Percentiles rank a stretch among this genome's conserved stretches.
Evolutionary conservation across 2,888 invertebrate genomes (phyloP).

Genomic region (Hymenopus coronatus): DNA sequence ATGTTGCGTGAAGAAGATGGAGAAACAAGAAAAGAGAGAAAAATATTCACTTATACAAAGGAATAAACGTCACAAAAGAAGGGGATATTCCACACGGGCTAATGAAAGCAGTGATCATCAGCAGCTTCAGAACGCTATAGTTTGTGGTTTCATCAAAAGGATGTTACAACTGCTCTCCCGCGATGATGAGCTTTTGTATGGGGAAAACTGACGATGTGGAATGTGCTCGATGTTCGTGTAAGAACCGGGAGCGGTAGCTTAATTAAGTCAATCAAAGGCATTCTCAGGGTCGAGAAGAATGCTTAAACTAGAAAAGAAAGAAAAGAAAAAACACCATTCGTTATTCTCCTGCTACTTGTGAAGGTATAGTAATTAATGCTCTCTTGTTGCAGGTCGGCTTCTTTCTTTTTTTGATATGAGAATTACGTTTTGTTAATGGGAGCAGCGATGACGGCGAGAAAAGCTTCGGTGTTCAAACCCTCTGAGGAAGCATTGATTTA

Average conservation of each 20-base stretch:
- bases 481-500: neutral
- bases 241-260: slow-evolving; percentile 28
- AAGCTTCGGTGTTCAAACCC: neutral
- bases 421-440: slow-evolving; percentile 18
- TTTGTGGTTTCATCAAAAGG: slow-evolving; percentile 14
- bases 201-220: slow-evolving; percentile 30
- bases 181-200: slow-evolving; percentile 24
- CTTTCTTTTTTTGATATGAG: slow-evolving; percentile 7
- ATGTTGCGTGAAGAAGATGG: neutral
- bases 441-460: neutral
- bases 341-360: neutral
- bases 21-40: neutral
- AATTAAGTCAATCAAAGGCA: slow-evolving; percentile 35
- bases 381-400: slow-evolving; percentile 8
- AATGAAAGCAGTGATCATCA: slow-evolving; percentile 12
- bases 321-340: neutral
- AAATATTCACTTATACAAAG: neutral
- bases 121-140: neutral
- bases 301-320: slow-evolving; percentile 6
- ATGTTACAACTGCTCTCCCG: neutral
- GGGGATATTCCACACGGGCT: neutral
- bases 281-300: slow-evolving; percentile 26
- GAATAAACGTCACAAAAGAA: neutral
- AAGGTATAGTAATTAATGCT: slow-evolving; percentile 17
- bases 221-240: slow-evolving; percentile 4